phyloP scores from a whole-genome alignment of 2,113 vertebrate species.

The Rattus rattus region DNA sequence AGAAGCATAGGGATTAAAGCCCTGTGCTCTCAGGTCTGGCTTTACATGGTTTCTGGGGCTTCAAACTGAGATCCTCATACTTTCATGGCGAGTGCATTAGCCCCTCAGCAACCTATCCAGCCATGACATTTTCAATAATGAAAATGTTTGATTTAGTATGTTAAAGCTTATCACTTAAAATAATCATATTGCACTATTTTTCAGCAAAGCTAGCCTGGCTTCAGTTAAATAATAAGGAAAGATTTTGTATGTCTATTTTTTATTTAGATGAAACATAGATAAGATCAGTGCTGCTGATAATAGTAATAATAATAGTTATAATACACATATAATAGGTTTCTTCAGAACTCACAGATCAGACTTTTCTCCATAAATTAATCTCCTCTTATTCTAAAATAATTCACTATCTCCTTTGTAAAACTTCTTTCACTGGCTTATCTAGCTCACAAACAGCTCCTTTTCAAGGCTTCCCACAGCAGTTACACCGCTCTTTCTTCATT shows the following conservation, averaged over 20 bases:
- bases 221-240: conserved; percentile 22
- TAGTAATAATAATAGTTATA: not conserved
- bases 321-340: not conserved
- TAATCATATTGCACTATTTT: not conserved
- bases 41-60: not conserved
- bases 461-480: conserved; percentile 5
- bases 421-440: not conserved
- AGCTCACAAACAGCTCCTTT: not conserved
- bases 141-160: not conserved
- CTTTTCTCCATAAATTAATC: not conserved
- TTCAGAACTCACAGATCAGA: not conserved
- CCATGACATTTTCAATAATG: not conserved
- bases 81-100: not conserved
- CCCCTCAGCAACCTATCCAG: not conserved
- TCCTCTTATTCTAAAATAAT: not conserved
- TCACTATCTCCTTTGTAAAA: conserved; percentile 34
- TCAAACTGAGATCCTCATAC: not conserved
- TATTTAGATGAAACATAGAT: conserved; percentile 11
- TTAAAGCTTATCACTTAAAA: conserved; percentile 38
- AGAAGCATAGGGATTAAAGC: not conserved
- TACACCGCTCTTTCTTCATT: not conserved
- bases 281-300: not conserved
- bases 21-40: not conserved
- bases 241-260: not conserved
- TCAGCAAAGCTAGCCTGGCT: conserved; percentile 7